Percentiles rank a stretch among this genome's conserved stretches.
Conservation (phyloP, 2,888 invertebrate genomes). For the Eustalomyia histrio region DNA sequence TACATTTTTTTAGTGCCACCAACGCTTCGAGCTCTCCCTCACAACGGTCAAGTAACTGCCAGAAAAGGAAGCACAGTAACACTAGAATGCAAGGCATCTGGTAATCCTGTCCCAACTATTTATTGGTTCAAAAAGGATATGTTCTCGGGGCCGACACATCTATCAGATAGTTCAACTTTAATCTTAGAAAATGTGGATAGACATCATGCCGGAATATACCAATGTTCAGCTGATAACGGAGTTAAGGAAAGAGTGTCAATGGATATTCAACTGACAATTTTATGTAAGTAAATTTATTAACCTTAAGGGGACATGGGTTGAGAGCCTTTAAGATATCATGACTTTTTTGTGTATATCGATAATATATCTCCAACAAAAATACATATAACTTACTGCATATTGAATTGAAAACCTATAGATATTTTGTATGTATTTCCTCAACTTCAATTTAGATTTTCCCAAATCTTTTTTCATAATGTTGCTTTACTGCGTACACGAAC, state of each 20-base stretch:
- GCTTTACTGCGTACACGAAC: too few species aligned
- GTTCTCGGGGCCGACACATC: constrained; percentile 79
- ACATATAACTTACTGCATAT: too few species aligned
- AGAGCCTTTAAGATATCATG: too few species aligned
- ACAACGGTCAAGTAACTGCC: constrained; percentile 85
- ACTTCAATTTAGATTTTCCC: too few species aligned
- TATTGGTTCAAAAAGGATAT: constrained; percentile 84
- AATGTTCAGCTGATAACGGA: constrained; percentile 81
- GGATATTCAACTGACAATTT: constrained; percentile 81
- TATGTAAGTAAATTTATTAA: constrained; percentile 79
- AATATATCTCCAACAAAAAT: too few species aligned
- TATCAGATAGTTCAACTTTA: constrained; percentile 80
- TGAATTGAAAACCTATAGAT: too few species aligned
- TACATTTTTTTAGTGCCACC: constrained; percentile 82
- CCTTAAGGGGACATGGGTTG: too few species aligned
- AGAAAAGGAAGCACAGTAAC: constrained; percentile 85
- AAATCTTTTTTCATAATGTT: too few species aligned
- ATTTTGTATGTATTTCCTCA: too few species aligned
- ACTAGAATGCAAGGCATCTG: constrained; percentile 85
- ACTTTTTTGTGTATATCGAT: too few species aligned
- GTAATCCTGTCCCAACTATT: constrained; percentile 87
- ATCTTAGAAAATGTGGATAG: constrained; percentile 81
- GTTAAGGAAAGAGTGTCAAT: constrained; percentile 81
- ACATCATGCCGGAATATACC: constrained; percentile 81
- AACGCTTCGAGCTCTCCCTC: constrained; percentile 83